These are phyloP conservation scores for Drosophila funebris DNA, from an alignment of 1,140 invertebrate genomes.

Conservation along the genomic window DNA sequence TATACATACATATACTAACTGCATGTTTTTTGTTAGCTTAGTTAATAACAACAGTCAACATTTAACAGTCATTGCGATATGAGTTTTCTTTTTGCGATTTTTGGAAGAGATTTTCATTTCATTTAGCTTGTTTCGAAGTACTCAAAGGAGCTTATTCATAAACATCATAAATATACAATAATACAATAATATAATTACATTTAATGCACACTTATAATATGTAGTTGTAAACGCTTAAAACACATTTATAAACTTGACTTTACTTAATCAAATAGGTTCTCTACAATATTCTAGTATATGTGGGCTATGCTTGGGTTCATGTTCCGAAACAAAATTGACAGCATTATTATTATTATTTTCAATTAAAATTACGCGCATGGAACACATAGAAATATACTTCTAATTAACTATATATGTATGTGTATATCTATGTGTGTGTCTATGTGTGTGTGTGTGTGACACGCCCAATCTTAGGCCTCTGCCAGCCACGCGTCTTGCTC, in stretches of 20 bases:
- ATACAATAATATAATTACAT: constrained; percentile 4
- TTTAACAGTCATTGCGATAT: constrained; percentile 83
- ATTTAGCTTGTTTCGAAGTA: constrained; percentile 41
- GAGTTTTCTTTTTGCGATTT: constrained; percentile 62
- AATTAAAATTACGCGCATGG: constrained; percentile 56
- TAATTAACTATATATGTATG: constrained; percentile 22
- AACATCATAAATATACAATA: constrained; percentile 27
- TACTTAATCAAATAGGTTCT: constrained; percentile 7
- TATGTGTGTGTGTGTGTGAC: not conserved
- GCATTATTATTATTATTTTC: constrained; percentile 25
- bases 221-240: constrained; percentile 22
- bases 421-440: constrained; percentile 3
- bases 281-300: not conserved
- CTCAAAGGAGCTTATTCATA: constrained; percentile 40
- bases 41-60: constrained; percentile 81
- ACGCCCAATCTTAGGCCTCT: not conserved
- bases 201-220: constrained; percentile 7
- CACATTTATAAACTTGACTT: constrained; percentile 19
- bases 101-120: constrained; percentile 71
- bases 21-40: constrained; percentile 49
- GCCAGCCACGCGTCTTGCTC: constrained; percentile 13
- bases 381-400: constrained; percentile 55
- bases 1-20: no score
- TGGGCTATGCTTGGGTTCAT: constrained; percentile 8
- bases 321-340: constrained; percentile 42